These are phyloP conservation scores for Platichthys stellatus DNA, from an alignment of 2,113 vertebrate species.

Conservation along the genomic window DNA sequence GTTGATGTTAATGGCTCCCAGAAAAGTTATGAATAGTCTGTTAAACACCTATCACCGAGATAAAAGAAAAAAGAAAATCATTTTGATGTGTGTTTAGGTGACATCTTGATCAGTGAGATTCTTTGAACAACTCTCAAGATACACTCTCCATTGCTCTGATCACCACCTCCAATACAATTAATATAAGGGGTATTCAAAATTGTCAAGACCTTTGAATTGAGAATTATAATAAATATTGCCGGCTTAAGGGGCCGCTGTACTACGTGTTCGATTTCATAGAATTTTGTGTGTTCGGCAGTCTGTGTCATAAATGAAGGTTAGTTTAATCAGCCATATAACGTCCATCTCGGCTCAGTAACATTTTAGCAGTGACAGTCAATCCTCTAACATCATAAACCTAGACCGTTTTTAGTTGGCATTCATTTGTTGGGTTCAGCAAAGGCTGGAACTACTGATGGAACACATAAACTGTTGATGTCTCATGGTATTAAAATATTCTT, in stretches of 20 bases:
- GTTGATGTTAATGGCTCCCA: too few relatives aligned
- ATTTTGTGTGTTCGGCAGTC: not conserved
- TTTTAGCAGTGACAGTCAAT: slow-evolving; percentile 49
- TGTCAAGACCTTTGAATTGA: too few relatives aligned
- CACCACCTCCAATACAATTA: not conserved
- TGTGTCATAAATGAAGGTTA: slow-evolving; percentile 12
- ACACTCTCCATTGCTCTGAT: not conserved
- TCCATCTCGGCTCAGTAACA: slow-evolving; percentile 27
- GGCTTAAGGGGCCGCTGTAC: slow-evolving; percentile 2
- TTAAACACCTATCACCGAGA: too few relatives aligned
- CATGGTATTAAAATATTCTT: slow-evolving; percentile 76
- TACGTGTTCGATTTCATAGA: not conserved
- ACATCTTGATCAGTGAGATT: too few relatives aligned
- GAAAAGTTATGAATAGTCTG: too few relatives aligned
- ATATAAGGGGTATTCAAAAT: not conserved
- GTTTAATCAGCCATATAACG: slow-evolving; percentile 19
- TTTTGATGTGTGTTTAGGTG: too few relatives aligned
- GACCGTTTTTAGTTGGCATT: slow-evolving; percentile 68
- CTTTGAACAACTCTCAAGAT: not conserved
- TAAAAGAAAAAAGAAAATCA: too few relatives aligned
- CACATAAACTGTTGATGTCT: slow-evolving; percentile 78
- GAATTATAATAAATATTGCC: not conserved
- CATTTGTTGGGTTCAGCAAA: slow-evolving; percentile 53
- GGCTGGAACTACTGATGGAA: slow-evolving; percentile 74
- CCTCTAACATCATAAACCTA: slow-evolving; percentile 56